These are phyloP conservation scores for Cyphomyrus plagiostoma DNA, from an alignment of 2,113 vertebrate species.

Conservation along the genomic window DNA sequence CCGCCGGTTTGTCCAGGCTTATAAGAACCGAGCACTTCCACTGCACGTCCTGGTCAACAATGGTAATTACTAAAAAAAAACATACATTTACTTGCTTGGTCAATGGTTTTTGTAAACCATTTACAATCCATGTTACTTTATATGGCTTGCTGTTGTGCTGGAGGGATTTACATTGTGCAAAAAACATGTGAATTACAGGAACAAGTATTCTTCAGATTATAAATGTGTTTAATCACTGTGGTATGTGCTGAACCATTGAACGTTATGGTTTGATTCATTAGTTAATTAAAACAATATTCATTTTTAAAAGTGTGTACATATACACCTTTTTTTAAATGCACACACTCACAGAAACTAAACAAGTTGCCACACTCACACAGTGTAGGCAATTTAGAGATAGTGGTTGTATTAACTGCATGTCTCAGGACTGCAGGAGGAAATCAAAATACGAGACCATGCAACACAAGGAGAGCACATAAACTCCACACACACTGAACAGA, in stretches of 20 bases:
- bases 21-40: conserved; percentile 62
- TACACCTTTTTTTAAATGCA: background rate
- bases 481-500: background rate
- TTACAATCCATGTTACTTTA: background rate
- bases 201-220: background rate
- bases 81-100: background rate
- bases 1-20: conserved; percentile 63
- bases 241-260: background rate
- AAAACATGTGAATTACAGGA: background rate
- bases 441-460: background rate
- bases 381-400: background rate
- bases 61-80: conserved; percentile 50
- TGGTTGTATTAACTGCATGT: background rate
- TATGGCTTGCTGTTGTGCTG: background rate
- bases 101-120: background rate
- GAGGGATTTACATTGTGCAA: background rate
- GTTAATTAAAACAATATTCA: background rate
- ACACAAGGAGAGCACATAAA: background rate
- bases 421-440: background rate
- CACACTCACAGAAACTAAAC: background rate
- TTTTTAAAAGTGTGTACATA: too few species aligned
- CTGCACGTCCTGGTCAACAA: conserved; percentile 87
- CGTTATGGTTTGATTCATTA: background rate
- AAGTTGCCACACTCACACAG: background rate
- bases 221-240: background rate